Base-by-base conservation (phyloP, 2,113 vertebrate species). In the Nycticryphes semicollaris region DNA sequence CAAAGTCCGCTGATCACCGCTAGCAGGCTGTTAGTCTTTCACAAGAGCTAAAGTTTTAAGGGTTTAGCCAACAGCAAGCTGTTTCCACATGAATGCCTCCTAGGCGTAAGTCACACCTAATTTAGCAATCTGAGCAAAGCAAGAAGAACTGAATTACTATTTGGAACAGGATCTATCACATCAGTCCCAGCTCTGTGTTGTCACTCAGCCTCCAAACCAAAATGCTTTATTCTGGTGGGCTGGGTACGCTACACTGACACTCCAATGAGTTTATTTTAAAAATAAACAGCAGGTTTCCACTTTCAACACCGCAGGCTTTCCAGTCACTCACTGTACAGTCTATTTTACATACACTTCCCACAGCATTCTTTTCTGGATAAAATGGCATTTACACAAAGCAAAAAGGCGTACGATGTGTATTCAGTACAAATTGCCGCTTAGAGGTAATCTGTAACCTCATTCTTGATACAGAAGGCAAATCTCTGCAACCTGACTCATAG, bases 21-120 rank as follows among this genome's bases (percentile, higher is more conserved):
- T 92, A 94, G 90, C 86, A 89, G 72, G 27, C 76, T 87, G 62
- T 76, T 84, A 63, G 67, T 82, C 56, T 87, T 95, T 89, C 0
- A 0, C 51, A 95, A 89, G 81, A 91, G 66, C 84, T 89, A 82
- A 95, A 81, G 28, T 74, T 87, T 84, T 70, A 83, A 63, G 84
- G 72, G 77, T 91, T 54, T 31, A 72, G 91, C 81, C 81, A 96
- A 76, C 33, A 93, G 81, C 80, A 91, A 93, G 84, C 84, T 91
- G 74, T 96, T 95, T 93, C 84, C 87, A 89, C 89, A 95, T 0
- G 5, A 87, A 84, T 79, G 81, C 93, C 94, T 96, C 87, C 93
- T 93, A 89, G 96, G 89, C 89, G 17, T 87, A 96, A 95, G 69
- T 97, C 94, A 92, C 96, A 96, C 95, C 92, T 97, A 93, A 89